phyloP scores from a whole-genome alignment of 2,888 invertebrate genomes.

The Platerodrilus igneus region DNA sequence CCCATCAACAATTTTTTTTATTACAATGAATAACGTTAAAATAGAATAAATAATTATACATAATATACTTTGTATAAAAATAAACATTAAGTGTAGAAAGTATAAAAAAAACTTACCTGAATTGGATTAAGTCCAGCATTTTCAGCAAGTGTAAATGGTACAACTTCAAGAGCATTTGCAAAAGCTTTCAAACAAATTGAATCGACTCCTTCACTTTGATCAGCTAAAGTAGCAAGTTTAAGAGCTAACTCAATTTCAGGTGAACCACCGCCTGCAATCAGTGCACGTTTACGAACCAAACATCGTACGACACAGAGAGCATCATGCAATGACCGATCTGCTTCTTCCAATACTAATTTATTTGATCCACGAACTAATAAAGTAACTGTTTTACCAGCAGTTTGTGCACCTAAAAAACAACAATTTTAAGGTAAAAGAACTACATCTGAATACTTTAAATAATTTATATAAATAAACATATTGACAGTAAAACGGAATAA shows the following conservation, averaged over 20 bases:
- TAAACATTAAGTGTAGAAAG: too few relatives aligned
- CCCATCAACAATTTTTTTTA: too few relatives aligned
- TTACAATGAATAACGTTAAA: too few relatives aligned
- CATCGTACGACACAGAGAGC: constrained; percentile 91
- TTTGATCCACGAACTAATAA: constrained; percentile 87
- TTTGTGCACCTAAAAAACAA: constrained; percentile 55
- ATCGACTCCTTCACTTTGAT: constrained; percentile 84
- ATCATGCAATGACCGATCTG: constrained; percentile 77
- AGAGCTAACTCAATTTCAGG: constrained; percentile 94
- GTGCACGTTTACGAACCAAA: constrained; percentile 85
- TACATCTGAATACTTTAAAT: not conserved
- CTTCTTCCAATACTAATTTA: constrained; percentile 75
- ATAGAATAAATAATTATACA: not conserved
- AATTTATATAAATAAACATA: not conserved
- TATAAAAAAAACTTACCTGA: constrained; percentile 39
- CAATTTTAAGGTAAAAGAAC: constrained; percentile 8
- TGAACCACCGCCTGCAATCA: constrained; percentile 95
- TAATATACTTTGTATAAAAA: constrained; percentile 1
- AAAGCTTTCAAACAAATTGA: constrained; percentile 94
- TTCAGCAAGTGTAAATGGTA: constrained; percentile 87
- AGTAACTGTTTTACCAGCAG: constrained; percentile 86
- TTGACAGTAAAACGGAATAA: not conserved
- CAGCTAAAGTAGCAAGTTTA: constrained; percentile 73
- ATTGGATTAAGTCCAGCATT: constrained; percentile 61
- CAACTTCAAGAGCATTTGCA: constrained; percentile 92